Evolutionary conservation across 2,113 vertebrate species (phyloP), one percentile per base, ranked within the genome.

Genomic region (Erpornis zantholeuca): DNA sequence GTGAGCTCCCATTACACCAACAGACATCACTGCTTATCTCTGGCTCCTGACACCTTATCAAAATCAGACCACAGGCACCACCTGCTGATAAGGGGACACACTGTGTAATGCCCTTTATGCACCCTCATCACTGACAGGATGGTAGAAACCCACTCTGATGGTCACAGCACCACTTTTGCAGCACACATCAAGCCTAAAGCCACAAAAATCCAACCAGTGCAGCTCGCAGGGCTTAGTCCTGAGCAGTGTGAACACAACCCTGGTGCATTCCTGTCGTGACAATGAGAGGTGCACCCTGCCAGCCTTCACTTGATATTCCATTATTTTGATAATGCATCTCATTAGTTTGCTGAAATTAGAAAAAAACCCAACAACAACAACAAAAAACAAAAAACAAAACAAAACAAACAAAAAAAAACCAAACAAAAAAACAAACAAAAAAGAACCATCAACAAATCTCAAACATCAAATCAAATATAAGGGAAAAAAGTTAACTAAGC

Each of bases 121-220:
- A 42, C 13, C 40, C 40, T 42, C 40, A 42, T 35, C 36, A 35
- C 33, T 45, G 28, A 22, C 1, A 5, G 64, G n/a, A 13, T 31
- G 36, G 31, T 1, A 66, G 42, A 31, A 82, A 19, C 40, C 6
- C 66, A 12, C 25, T 10, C 24, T 8, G 0, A 17, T 19, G 42
- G 31, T 21, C 49, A 22, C 1, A 23, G 45, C 44, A 24, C 15
- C 87, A 35, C 19, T 35, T 40, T 19, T n/a, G 29, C 27, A 47
- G 6, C 38, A 29, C 20, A 33, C 1, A 5, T 19, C 47, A 25
- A 75, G 7, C 57, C 71, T 22, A 28, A 50, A 44, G 25, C 44
- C 52, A 10, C 1, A 1, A 16, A 33, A 73, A 28, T 2, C 50
- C 76, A 38, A 4, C 16, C 0, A 1, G 27, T 18, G 33, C 19